Evolutionary conservation across 92 coral and sea anemone genomes (phyloP).

Genomic region (Palythoa grandis): DNA sequence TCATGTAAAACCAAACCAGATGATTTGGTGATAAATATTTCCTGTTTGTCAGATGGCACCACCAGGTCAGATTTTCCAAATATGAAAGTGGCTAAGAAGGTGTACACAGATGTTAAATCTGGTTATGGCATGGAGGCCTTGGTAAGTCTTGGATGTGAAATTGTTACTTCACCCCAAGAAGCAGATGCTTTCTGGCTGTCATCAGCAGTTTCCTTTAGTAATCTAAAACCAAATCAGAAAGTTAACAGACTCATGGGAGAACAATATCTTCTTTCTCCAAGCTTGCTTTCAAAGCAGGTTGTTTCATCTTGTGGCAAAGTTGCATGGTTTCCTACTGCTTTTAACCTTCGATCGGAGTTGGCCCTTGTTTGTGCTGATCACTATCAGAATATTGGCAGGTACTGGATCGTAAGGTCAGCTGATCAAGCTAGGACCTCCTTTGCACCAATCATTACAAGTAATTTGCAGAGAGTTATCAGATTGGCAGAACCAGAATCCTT

Average conservation of each 20-base stretch:
- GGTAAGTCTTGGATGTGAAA: constrained; percentile 66
- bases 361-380: constrained; percentile 79
- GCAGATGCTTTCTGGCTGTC: constrained; percentile 81
- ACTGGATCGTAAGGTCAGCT: constrained; percentile 78
- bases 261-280: constrained; percentile 60
- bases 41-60: constrained; percentile 38
- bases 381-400: constrained; percentile 64
- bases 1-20: constrained; percentile 35
- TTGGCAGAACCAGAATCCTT: constrained; percentile 70
- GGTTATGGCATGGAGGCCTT: constrained; percentile 42
- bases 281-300: constrained; percentile 47
- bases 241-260: constrained; percentile 78
- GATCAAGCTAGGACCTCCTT: constrained; percentile 55
- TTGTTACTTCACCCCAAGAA: constrained; percentile 58
- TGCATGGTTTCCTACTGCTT: constrained; percentile 74
- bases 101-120: constrained; percentile 21
- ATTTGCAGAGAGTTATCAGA: constrained; percentile 72
- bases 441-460: constrained; percentile 69
- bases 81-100: constrained; percentile 46
- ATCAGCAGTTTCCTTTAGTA: constrained; percentile 16
- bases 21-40: constrained; percentile 32
- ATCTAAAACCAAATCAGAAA: constrained; percentile 47
- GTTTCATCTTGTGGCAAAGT: constrained; percentile 59
- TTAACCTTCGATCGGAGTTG: constrained; percentile 62
- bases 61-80: not conserved